Evolutionary conservation across 2,797 vertebrate genomes (phyloP).

Genomic region (Cynopterus sphinx): DNA sequence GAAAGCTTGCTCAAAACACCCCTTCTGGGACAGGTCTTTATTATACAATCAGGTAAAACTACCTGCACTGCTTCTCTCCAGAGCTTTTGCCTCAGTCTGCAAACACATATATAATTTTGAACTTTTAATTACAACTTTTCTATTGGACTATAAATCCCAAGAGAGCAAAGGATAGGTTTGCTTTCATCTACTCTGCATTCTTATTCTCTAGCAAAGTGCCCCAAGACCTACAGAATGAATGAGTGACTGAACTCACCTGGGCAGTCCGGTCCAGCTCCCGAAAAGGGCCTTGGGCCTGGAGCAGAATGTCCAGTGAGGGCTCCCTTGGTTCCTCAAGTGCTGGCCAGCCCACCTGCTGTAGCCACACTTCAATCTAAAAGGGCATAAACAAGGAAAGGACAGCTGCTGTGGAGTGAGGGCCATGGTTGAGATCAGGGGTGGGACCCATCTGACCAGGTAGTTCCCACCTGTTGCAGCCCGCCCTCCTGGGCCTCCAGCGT

Average conservation of each 20-base stretch:
- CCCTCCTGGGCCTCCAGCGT: constrained; percentile 84
- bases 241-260: constrained; percentile 79
- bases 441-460: background rate
- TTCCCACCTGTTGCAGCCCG: constrained; percentile 64
- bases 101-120: background rate
- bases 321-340: constrained; percentile 85
- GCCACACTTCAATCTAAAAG: constrained; percentile 91
- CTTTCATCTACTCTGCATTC: background rate
- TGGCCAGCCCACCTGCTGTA: constrained; percentile 90
- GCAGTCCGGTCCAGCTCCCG: constrained; percentile 90
- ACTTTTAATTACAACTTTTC: background rate
- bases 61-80: background rate
- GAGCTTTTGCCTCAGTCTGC: background rate
- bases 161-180: background rate
- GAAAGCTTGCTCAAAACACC: background rate
- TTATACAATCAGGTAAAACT: background rate
- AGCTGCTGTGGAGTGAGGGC: background rate
- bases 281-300: constrained; percentile 88
- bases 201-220: background rate
- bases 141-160: background rate
- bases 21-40: background rate
- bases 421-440: background rate
- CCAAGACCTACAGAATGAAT: background rate
- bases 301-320: constrained; percentile 90
- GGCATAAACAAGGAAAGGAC: background rate